These are phyloP conservation scores for Acinonyx jubatus DNA, from an alignment of 2,113 vertebrate species.

Conservation along the genomic window DNA sequence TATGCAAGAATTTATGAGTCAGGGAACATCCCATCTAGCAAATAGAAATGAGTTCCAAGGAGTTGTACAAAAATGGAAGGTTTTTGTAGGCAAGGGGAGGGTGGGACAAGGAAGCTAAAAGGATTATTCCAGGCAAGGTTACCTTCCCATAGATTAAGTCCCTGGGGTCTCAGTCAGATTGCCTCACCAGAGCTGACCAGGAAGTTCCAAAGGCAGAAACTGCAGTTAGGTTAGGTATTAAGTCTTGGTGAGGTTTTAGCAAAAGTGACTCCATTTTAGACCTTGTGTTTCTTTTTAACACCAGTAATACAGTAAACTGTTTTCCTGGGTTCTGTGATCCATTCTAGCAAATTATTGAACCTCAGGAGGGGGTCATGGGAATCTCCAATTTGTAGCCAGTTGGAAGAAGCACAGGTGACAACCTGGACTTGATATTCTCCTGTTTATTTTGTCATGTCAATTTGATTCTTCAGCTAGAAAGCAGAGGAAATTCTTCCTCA, in stretches of 20 bases:
- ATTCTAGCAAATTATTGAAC: neutral
- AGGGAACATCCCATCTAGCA: neutral
- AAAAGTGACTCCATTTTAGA: neutral
- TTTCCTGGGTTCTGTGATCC: neutral
- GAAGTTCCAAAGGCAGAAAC: neutral
- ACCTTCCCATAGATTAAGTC: neutral
- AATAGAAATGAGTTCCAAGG: neutral
- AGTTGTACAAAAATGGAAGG: neutral
- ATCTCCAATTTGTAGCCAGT: neutral
- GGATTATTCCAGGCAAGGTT: neutral
- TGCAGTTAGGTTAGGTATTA: neutral
- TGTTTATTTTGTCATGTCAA: neutral
- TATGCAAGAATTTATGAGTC: neutral
- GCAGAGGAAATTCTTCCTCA: neutral
- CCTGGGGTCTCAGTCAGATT: neutral
- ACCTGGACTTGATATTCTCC: neutral
- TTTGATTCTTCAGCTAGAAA: neutral
- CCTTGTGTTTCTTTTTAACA: neutral
- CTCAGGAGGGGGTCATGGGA: neutral
- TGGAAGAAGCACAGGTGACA: neutral
- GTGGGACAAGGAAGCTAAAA: neutral
- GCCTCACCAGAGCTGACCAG: neutral
- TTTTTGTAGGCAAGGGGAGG: neutral
- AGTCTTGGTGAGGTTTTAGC: neutral
- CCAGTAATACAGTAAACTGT: neutral